Evolutionary conservation across 2,888 invertebrate species (phyloP).

Genomic region (Anagyrus pseudococci): DNA sequence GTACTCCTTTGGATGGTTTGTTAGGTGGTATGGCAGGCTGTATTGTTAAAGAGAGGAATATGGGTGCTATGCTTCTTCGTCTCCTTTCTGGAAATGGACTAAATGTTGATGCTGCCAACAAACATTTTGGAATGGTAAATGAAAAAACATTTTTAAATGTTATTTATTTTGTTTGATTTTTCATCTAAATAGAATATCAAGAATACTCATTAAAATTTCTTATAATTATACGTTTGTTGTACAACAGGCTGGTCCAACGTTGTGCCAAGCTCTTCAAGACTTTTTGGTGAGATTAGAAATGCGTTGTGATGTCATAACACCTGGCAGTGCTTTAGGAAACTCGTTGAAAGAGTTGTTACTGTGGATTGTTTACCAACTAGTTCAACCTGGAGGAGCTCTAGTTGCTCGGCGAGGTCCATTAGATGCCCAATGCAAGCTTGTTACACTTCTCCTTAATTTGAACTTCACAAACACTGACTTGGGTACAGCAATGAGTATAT

Average conservation of each 20-base stretch:
- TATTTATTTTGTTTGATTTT: background rate
- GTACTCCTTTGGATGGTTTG: constrained; percentile 52
- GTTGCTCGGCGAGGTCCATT: constrained; percentile 73
- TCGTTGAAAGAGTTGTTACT: constrained; percentile 72
- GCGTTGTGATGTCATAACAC: constrained; percentile 69
- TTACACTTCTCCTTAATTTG: constrained; percentile 71
- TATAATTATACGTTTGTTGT: background rate
- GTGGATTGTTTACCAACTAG: constrained; percentile 74
- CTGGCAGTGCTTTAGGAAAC: constrained; percentile 65
- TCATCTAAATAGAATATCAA: background rate
- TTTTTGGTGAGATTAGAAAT: constrained; percentile 74
- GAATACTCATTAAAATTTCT: background rate
- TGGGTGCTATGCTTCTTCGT: constrained; percentile 72
- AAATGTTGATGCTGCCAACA: constrained; percentile 63
- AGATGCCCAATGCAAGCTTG: constrained; percentile 77
- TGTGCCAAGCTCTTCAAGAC: constrained; percentile 76
- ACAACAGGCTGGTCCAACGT: constrained; percentile 79
- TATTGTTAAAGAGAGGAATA: constrained; percentile 72
- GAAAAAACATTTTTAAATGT: constrained; percentile 6
- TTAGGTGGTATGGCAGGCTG: constrained; percentile 69
- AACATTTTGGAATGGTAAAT: constrained; percentile 66
- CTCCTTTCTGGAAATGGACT: constrained; percentile 73
- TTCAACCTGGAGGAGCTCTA: constrained; percentile 72
- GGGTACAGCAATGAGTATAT: constrained; percentile 75
- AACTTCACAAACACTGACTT: constrained; percentile 75